Base-by-base conservation (phyloP, 1,140 invertebrate species). In the Drosophila miranda region DNA sequence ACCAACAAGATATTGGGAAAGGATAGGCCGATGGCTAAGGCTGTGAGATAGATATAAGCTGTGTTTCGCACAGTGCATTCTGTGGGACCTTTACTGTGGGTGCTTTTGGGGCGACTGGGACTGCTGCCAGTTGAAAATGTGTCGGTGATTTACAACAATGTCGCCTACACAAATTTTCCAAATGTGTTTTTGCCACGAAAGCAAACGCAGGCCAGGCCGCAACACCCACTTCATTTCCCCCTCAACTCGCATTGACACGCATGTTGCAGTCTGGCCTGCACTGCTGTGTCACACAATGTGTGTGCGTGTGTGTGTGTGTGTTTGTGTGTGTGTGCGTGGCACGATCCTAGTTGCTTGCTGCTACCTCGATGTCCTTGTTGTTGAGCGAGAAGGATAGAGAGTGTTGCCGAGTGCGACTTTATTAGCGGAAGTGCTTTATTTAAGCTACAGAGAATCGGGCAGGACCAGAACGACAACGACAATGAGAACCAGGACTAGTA, bases 391-490 rank as follows among this genome's bases (percentile, higher is more conserved):
- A 28, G 55, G 54, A 60, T 26, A 50, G 44, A 53, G 45, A 49
- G 21, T 28, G 45, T 55, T 72, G 62, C 63, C 51, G 63, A 75
- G 82, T 87, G 82, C 78, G 78, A 88, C 83, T 87, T 87, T 87
- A 87, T 87, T 87, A 87, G 82, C 82, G 82, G 82, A 87, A 87
- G 82, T 87, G 83, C 82, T 87, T 87, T 88, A 87, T 86, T 86
- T 86, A 86, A 87, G 82, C 82, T 82, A 82, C 66, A 78, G 61
- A 74, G 75, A 58, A 63, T 43, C 56, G 52, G 60, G 68, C 67
- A 67, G 49, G 68, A 51, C 46, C 62, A 62, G 48, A 46, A 51
- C 30, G 59, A 66, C 56, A 63, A 45, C 75, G 59, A 61, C 53
- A 63, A 45, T 69, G 43, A 66, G 59, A 55, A 45, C 75, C 38